A percentile compares a stretch with the other conserved stretches of the same genome.
These are phyloP conservation scores for Carpatolechia fugitivella DNA, from an alignment of 2,888 invertebrate genomes.

Conservation along the genomic window DNA sequence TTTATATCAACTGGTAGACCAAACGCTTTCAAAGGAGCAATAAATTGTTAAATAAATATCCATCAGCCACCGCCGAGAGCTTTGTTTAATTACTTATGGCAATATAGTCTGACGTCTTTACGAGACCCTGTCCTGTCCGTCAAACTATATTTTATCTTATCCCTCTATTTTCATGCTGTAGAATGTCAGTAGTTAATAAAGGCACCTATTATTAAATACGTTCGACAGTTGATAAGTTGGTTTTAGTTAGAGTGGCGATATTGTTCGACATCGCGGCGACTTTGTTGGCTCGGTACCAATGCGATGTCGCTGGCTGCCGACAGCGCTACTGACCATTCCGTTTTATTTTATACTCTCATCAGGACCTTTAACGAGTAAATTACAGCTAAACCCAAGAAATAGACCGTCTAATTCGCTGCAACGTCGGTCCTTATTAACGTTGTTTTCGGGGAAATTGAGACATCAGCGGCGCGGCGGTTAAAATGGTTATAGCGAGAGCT, in stretches of 20 bases:
- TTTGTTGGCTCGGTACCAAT: conserved; percentile 12
- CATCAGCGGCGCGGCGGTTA: not conserved
- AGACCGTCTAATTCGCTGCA: conserved; percentile 26
- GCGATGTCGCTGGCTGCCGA: conserved; percentile 9
- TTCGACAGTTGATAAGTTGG: conserved; percentile 24
- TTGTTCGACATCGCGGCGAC: conserved; percentile 26
- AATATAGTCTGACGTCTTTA: not conserved
- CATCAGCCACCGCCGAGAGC: too few relatives aligned
- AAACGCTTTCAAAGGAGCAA: conserved; percentile 1
- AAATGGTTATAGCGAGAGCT: not conserved
- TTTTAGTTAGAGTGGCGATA: conserved; percentile 23
- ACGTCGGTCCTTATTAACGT: conserved; percentile 7
- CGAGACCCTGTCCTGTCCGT: not conserved
- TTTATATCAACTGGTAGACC: not conserved
- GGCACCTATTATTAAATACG: conserved; percentile 21
- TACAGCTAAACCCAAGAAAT: conserved; percentile 36
- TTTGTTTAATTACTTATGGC: conserved; percentile 3
- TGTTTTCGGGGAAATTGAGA: not conserved
- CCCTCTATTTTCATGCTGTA: not conserved
- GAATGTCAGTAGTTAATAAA: not conserved
- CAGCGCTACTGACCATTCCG: conserved; percentile 50
- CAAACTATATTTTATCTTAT: not conserved
- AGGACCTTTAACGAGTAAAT: conserved; percentile 58
- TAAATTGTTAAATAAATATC: conserved; percentile 9
- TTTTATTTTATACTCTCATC: conserved; percentile 74